Evolutionary conservation across 2,797 vertebrate species (phyloP).

Genomic region (Peromyscus aztecus): DNA sequence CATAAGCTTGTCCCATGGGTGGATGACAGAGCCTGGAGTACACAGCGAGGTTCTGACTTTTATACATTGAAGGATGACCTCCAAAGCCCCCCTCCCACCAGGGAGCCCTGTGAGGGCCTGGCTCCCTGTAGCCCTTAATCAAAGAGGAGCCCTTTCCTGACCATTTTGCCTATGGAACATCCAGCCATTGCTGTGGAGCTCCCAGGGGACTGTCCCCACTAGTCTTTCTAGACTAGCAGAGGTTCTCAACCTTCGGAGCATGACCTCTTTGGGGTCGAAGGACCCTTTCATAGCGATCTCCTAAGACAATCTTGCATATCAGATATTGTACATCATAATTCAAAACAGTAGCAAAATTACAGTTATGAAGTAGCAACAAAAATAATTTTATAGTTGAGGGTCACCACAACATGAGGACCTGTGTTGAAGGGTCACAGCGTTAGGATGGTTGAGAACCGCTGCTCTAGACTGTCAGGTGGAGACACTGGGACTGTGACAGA

Average conservation of each 20-base stretch:
- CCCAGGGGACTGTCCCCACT: rapidly evolving
- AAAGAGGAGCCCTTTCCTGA: rapidly evolving
- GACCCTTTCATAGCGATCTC: background rate
- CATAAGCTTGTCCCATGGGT: background rate
- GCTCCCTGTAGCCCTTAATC: background rate
- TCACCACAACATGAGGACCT: background rate
- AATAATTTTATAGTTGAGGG: background rate
- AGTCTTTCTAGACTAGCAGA: no score
- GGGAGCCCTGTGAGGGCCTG: background rate
- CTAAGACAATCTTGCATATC: background rate
- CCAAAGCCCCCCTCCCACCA: background rate
- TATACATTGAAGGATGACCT: background rate
- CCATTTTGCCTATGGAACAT: rapidly evolving
- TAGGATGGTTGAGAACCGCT: background rate
- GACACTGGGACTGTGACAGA: background rate
- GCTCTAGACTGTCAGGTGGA: background rate
- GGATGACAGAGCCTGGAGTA: background rate
- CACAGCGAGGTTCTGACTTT: background rate
- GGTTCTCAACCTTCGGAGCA: background rate
- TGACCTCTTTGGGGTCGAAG: background rate
- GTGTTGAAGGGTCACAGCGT: background rate
- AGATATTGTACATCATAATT: background rate
- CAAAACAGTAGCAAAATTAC: background rate
- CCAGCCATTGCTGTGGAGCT: background rate
- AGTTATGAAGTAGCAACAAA: background rate